These are phyloP conservation scores for Cheilinus undulatus DNA, from an alignment of 2,113 vertebrate species.

Conservation along the genomic window DNA sequence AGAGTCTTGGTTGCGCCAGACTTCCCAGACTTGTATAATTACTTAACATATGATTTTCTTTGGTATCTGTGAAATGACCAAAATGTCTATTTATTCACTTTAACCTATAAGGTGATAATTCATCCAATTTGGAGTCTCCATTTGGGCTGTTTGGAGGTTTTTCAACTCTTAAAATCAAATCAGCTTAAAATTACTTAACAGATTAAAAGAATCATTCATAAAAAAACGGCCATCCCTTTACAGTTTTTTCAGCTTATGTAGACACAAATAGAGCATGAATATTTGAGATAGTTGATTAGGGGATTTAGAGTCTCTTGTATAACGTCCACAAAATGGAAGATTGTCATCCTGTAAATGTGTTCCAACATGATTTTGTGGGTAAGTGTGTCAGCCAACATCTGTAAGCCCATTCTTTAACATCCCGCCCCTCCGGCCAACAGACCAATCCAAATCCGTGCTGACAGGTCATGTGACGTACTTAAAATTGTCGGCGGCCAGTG, in stretches of 20 bases:
- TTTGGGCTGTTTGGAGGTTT: no score
- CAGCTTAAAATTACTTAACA: no score
- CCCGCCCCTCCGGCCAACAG: conserved; percentile 21
- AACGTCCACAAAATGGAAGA: conserved; percentile 13
- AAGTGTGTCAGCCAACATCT: conserved; percentile 68
- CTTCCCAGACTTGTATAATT: no score
- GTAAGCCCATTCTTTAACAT: conserved; percentile 59
- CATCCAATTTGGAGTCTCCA: no score
- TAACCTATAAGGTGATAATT: no score
- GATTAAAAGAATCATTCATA: background rate
- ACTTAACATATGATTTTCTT: no score
- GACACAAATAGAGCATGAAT: background rate
- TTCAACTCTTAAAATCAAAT: no score
- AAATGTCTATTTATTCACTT: no score
- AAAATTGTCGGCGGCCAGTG: conserved; percentile 55
- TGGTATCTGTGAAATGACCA: no score
- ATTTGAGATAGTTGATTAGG: background rate
- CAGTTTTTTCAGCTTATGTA: background rate
- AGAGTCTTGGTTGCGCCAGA: no score
- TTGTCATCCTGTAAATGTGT: conserved; percentile 4
- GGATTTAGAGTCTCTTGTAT: conserved; percentile 1
- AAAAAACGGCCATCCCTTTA: background rate
- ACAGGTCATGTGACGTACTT: conserved; percentile 64
- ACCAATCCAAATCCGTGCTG: conserved; percentile 53
- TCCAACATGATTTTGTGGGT: conserved; percentile 12